These are phyloP conservation scores for Lordiphosa andalusiaca DNA, from an alignment of 2,888 invertebrate species.

Conservation along the genomic window DNA sequence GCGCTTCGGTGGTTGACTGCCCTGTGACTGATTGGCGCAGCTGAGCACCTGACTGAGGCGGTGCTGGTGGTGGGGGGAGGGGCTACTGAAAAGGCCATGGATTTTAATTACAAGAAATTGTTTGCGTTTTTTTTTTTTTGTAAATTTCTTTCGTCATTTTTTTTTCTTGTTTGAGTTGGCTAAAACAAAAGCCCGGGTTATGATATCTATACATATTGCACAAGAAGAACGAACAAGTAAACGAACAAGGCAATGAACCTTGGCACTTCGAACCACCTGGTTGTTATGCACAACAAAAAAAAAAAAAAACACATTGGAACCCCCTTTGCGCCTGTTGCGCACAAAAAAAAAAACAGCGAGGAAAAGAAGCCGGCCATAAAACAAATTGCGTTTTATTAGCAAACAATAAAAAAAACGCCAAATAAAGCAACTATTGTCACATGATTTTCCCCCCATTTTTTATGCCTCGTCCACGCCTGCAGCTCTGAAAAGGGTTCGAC, in stretches of 20 bases:
- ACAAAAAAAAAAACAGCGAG: conserved; percentile 35
- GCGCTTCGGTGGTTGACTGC: conserved; percentile 67
- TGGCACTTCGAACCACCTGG: not conserved
- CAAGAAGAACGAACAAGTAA: not conserved
- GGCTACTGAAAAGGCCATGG: conserved; percentile 67
- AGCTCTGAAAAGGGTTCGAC: conserved; percentile 70
- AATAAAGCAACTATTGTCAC: conserved; percentile 69
- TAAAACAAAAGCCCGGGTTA: conserved; percentile 52
- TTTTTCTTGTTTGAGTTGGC: conserved; percentile 11
- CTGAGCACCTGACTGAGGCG: conserved; percentile 69
- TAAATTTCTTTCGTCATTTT: conserved; percentile 8
- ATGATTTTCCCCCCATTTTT: conserved; percentile 43
- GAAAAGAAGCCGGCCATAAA: conserved; percentile 43
- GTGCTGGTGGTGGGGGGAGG: no score
- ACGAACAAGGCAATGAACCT: conserved; percentile 11
- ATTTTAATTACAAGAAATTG: conserved; percentile 76
- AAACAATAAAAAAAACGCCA: conserved; percentile 10
- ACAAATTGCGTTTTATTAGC: conserved; percentile 72
- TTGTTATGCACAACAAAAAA: no score
- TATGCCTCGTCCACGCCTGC: conserved; percentile 20
- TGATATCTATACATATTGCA: conserved; percentile 21
- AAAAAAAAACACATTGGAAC: no score
- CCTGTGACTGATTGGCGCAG: conserved; percentile 73
- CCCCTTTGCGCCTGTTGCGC: conserved; percentile 21
- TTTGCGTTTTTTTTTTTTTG: conserved; percentile 56